phyloP scores from a whole-genome alignment of 2,113 vertebrate genomes.

The Hippocampus guttulatus region DNA sequence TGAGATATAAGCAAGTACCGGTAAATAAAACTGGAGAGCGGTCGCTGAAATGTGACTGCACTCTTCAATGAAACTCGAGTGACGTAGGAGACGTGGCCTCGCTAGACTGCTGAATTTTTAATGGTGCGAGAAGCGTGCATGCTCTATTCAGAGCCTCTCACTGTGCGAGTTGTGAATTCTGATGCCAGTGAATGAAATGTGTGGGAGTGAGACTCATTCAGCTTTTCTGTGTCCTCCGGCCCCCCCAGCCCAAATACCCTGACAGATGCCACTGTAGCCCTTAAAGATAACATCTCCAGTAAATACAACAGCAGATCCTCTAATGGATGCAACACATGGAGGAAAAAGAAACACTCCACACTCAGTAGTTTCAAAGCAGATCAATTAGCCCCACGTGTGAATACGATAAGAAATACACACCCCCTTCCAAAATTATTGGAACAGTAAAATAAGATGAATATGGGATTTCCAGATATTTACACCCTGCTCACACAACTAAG shows the following conservation, averaged over 20 bases:
- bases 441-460: too few species aligned
- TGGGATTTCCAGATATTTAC: too few species aligned
- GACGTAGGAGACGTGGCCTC: conserved; percentile 74
- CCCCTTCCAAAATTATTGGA: too few species aligned
- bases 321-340: neutral
- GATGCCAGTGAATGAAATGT: conserved; percentile 77
- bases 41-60: conserved; percentile 72
- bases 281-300: conserved; percentile 16
- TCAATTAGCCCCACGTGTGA: too few species aligned
- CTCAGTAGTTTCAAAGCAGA: too few species aligned
- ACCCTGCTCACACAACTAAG: too few species aligned
- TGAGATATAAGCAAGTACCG: conserved; percentile 41
- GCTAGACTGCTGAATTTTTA: conserved; percentile 79
- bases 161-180: conserved; percentile 72
- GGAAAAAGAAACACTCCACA: neutral
- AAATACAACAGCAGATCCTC: neutral
- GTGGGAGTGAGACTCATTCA: conserved; percentile 75
- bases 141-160: conserved; percentile 62
- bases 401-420: too few species aligned
- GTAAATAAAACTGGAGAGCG: conserved; percentile 63
- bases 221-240: conserved; percentile 48
- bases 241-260: conserved; percentile 51
- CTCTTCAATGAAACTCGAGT: conserved; percentile 72
- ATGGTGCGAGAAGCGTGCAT: conserved; percentile 66
- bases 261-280: conserved; percentile 47